Evolutionary conservation across 2,888 invertebrate genomes (phyloP).

Genomic region (Sinentomon sp.): DNA sequence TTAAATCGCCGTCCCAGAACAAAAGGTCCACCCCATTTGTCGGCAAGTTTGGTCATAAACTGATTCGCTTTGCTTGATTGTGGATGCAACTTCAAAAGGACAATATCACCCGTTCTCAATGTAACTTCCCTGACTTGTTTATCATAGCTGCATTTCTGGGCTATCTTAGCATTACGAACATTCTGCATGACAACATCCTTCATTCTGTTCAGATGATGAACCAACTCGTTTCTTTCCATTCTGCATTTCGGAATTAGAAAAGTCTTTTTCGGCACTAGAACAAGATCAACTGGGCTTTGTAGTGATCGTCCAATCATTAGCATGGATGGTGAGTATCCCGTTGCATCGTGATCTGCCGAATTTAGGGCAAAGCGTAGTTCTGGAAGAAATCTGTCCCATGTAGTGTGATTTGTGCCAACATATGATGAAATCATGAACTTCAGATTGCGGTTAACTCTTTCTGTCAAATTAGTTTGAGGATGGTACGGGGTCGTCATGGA

Average conservation of each 20-base stretch:
- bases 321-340: conserved; percentile 11
- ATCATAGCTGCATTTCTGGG: conserved; percentile 8
- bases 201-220: conserved; percentile 3
- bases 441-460: conserved; percentile 12
- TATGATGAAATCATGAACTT: conserved; percentile 8
- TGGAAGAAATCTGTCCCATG: conserved; percentile 10
- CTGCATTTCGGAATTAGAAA: conserved; percentile 3
- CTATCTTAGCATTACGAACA: conserved; percentile 2
- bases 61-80: conserved; percentile 7
- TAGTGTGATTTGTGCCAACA: conserved; percentile 1
- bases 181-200: conserved; percentile 4
- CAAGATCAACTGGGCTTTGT: conserved; percentile 8
- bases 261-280: conserved; percentile 5
- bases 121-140: not conserved
- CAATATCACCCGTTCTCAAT: conserved; percentile 9
- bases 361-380: conserved; percentile 8
- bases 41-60: conserved; percentile 5
- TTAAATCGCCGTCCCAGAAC: no score
- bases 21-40: conserved; percentile 7
- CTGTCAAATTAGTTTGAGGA: conserved; percentile 12
- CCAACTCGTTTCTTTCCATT: no score
- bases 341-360: conserved; percentile 10
- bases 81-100: conserved; percentile 8
- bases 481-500: conserved; percentile 12
- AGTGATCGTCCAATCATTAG: conserved; percentile 11